These are phyloP conservation scores for Falcaria lacertinaria DNA, from an alignment of 2,888 invertebrate species.

Conservation along the genomic window DNA sequence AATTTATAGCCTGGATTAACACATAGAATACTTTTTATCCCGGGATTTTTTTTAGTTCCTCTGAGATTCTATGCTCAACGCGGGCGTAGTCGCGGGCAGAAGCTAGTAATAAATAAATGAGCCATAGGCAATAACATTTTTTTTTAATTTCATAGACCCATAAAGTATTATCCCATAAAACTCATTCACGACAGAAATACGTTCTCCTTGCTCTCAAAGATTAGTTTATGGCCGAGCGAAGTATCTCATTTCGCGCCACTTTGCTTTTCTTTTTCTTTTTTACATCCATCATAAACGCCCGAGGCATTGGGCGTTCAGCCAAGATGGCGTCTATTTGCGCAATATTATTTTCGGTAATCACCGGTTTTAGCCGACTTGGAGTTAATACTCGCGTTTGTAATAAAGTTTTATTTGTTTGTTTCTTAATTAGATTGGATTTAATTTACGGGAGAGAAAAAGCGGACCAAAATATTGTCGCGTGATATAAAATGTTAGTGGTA, in stretches of 20 bases:
- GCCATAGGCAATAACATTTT: too few species aligned
- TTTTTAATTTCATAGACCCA: not conserved
- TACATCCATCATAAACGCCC: slow-evolving; percentile 1
- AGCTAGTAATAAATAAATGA: too few species aligned
- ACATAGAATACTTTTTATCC: too few species aligned
- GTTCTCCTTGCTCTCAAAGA: not conserved
- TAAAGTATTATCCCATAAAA: not conserved
- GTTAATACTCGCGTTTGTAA: not conserved
- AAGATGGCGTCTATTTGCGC: slow-evolving; percentile 6
- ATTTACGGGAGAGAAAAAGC: too few species aligned
- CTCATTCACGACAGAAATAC: not conserved
- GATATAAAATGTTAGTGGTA: too few species aligned
- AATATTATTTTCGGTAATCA: slow-evolving; percentile 1
- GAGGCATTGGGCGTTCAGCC: slow-evolving; percentile 20
- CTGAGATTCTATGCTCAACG: too few species aligned
- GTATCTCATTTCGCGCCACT: slow-evolving; percentile 6
- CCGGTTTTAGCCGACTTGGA: not conserved
- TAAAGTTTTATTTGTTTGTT: not conserved
- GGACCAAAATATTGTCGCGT: too few species aligned
- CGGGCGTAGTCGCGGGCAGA: too few species aligned
- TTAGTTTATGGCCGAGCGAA: not conserved
- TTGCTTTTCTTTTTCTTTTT: slow-evolving; percentile 1
- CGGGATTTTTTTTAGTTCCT: too few species aligned
- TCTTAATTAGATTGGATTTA: too few species aligned
- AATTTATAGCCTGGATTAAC: too few species aligned